These are phyloP conservation scores for Thereva nobilitata DNA, from an alignment of 2,888 invertebrate genomes.

Conservation along the genomic window DNA sequence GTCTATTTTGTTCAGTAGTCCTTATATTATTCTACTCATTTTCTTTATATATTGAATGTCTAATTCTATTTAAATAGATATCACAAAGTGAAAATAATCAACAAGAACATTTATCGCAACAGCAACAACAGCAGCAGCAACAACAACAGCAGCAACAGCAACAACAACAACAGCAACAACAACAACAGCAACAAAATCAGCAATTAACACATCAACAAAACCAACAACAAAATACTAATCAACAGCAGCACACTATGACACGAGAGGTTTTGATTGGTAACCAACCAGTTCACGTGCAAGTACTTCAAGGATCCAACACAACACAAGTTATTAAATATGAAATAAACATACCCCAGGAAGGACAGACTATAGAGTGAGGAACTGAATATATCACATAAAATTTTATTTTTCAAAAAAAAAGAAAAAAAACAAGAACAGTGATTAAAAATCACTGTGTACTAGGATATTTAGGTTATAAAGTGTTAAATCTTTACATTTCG, in stretches of 20 bases:
- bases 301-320: constrained; percentile 52
- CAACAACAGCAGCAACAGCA: constrained; percentile 51
- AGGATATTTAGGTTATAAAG: constrained; percentile 1
- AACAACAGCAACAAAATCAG: constrained; percentile 56
- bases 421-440: too few relatives aligned
- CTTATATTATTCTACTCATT: too few relatives aligned
- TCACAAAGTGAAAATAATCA: constrained; percentile 49
- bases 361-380: constrained; percentile 48
- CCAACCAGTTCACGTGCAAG: constrained; percentile 57
- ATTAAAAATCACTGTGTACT: background rate
- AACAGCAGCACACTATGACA: constrained; percentile 51
- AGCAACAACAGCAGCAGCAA: constrained; percentile 52
- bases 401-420: constrained; percentile 36
- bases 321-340: constrained; percentile 64
- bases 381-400: constrained; percentile 41
- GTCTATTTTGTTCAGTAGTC: too few relatives aligned
- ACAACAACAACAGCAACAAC: constrained; percentile 52
- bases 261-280: constrained; percentile 59
- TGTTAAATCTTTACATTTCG: constrained; percentile 20
- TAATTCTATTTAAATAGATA: constrained; percentile 42
- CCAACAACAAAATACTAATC: constrained; percentile 45
- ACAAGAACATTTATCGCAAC: constrained; percentile 49
- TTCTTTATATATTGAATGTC: too few relatives aligned
- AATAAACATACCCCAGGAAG: constrained; percentile 61
- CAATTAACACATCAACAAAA: constrained; percentile 54